Evolutionary conservation across 2,113 vertebrate genomes (phyloP), one percentile per base, ranked within the genome.

Genomic region (Lampris megalopsis): DNA sequence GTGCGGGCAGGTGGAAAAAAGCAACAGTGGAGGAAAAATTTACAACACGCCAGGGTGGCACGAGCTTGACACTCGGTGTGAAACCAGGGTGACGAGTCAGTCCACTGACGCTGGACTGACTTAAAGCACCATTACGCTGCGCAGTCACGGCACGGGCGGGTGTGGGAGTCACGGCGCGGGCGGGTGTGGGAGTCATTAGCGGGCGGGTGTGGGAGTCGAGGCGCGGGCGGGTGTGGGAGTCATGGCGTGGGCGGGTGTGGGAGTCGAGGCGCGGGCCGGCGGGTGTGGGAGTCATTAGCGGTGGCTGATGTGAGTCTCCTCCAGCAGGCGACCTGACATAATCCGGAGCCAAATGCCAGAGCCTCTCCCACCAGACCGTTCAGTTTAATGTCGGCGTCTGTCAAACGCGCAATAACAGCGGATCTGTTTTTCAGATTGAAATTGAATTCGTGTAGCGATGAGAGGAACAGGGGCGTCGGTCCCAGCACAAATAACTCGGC

Each of bases 391-490:
- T 59, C 79, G 73, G 76, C 81, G 80, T 84, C 85, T 80, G 84
- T 88, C 90, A 88, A 88, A 88, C 71, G 63, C 50, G 84, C 80
- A 86, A 77, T 73, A 86, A 84, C 75, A 75, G 52, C 2, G 13
- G 67, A 72, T 63, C 71, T 78, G 53, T 83, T 77, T 76, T 85
- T 82, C 82, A 82, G 80, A 86, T 69, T 80, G 61, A 88, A 89
- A 88, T 82, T 77, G 79, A 85, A 86, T 89, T 85, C 85, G 76
- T 88, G 73, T 59, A 68, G 71, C 79, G 68, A 80, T 72, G 69
- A 82, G 83, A 47, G 68, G 71, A 80, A 77, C 76, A 60, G 53
- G 62, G 73, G 68, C 72, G 83, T 84, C 65, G 45, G 77, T 4
- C 68, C 75, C 49, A 42, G 73, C 74, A 65, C 65, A 82, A 80